Percentiles rank a stretch among this genome's conserved stretches.
phyloP scores from a whole-genome alignment of 2,888 invertebrate species.

The Hedya salicella region DNA sequence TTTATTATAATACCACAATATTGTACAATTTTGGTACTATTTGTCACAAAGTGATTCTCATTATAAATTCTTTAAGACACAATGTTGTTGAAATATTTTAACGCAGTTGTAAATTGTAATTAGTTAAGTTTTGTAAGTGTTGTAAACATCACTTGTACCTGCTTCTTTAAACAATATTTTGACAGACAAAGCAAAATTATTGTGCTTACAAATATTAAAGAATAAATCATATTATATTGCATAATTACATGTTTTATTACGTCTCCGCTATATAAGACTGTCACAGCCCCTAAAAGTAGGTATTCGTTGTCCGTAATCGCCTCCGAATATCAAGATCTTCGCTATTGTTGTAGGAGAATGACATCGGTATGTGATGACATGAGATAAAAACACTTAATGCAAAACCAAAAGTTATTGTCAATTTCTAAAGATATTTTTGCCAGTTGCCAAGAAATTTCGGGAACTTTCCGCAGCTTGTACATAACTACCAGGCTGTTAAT shows the following conservation, averaged over 20 bases:
- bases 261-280: not conserved
- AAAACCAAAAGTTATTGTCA: too few relatives aligned
- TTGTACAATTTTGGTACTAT: slow-evolving; percentile 47
- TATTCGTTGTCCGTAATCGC: too few relatives aligned
- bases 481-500: too few relatives aligned
- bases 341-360: too few relatives aligned
- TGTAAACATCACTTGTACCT: slow-evolving; percentile 83
- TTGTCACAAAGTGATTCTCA: slow-evolving; percentile 62
- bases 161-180: slow-evolving; percentile 80
- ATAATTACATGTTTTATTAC: slow-evolving; percentile 61
- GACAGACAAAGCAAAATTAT: slow-evolving; percentile 84
- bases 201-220: slow-evolving; percentile 81
- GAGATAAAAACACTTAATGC: too few relatives aligned
- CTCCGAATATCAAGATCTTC: too few relatives aligned
- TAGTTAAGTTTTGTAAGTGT: slow-evolving; percentile 75
- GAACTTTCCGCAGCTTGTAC: too few relatives aligned
- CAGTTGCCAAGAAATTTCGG: too few relatives aligned
- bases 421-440: too few relatives aligned
- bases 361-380: too few relatives aligned
- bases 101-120: slow-evolving; percentile 52
- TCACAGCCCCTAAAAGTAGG: not conserved
- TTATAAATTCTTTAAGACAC: slow-evolving; percentile 40
- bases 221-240: slow-evolving; percentile 82
- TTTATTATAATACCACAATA: slow-evolving; percentile 41
- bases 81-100: slow-evolving; percentile 37